Conservation (phyloP, 2,888 invertebrate species). For the Agriopis leucophaearia region DNA sequence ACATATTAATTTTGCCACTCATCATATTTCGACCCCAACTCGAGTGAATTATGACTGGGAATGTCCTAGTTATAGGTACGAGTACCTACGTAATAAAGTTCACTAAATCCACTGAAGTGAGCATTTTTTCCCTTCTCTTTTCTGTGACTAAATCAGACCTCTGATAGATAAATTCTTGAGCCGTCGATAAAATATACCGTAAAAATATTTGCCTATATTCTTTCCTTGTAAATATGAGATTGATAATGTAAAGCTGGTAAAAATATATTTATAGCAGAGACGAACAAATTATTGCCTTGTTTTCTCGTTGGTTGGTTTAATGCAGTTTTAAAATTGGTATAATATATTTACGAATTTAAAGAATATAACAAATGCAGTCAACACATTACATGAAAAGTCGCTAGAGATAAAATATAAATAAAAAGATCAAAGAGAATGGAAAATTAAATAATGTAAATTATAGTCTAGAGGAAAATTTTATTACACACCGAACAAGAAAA, state of each 20-base stretch:
- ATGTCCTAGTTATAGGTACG: slow-evolving; percentile 43
- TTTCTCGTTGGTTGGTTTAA: slow-evolving; percentile 7
- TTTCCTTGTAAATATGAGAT: slow-evolving; percentile 22
- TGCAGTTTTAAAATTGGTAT: slow-evolving; percentile 1
- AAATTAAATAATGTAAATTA: too few relatives aligned
- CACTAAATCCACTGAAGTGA: too few relatives aligned
- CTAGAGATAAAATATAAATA: too few relatives aligned
- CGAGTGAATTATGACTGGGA: slow-evolving; percentile 37
- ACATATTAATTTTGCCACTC: background rate
- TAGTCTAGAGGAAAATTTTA: too few relatives aligned
- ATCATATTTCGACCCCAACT: slow-evolving; percentile 36
- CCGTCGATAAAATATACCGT: slow-evolving; percentile 35
- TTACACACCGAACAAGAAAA: too few relatives aligned
- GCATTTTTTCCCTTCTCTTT: too few relatives aligned
- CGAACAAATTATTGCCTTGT: slow-evolving; percentile 23
- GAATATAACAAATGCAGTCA: background rate
- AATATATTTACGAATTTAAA: background rate
- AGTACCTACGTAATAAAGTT: slow-evolving; percentile 38
- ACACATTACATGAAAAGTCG: too few relatives aligned
- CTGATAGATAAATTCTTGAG: slow-evolving; percentile 38
- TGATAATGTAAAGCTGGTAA: slow-evolving; percentile 14
- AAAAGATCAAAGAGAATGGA: too few relatives aligned
- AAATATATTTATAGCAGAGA: slow-evolving; percentile 24
- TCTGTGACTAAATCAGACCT: slow-evolving; percentile 40
- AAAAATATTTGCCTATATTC: slow-evolving; percentile 35